These are phyloP conservation scores for Homarus americanus DNA, from an alignment of 1,140 invertebrate genomes.

Conservation along the genomic window DNA sequence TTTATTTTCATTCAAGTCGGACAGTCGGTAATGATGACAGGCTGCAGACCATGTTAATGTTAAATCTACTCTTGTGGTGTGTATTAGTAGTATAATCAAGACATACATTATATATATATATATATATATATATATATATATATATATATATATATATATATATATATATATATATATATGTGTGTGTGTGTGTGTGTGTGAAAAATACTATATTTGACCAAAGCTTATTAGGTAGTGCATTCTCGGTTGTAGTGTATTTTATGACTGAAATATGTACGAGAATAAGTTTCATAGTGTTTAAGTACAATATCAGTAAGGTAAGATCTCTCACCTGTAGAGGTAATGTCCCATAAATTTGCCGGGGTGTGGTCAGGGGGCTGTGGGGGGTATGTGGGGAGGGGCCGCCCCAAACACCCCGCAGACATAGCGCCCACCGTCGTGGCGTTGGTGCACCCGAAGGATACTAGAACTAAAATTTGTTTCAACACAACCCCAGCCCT, in stretches of 20 bases:
- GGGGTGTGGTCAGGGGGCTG: slow-evolving; percentile 14
- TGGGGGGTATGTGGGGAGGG: slow-evolving; percentile 43
- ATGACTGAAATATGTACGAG: no score
- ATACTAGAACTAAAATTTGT: background rate
- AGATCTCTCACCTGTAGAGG: slow-evolving; percentile 43
- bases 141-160: background rate
- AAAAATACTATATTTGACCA: no score
- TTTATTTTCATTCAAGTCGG: no score
- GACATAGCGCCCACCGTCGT: slow-evolving; percentile 59
- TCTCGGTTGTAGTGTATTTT: no score
- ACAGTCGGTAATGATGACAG: no score
- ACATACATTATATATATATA: background rate
- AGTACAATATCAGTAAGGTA: background rate
- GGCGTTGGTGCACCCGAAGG: background rate
- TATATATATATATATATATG: background rate
- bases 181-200: background rate
- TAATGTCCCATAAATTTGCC: slow-evolving; percentile 53
- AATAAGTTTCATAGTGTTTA: no score
- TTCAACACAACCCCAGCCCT: no score
- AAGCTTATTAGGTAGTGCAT: no score
- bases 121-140: slow-evolving; percentile 36
- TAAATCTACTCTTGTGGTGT: no score
- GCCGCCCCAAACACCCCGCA: slow-evolving; percentile 52
- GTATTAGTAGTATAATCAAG: no score
- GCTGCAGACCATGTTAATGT: no score